Percentiles rank a stretch among this genome's conserved stretches.
phyloP scores from a whole-genome alignment of 2,113 vertebrate genomes.

The Pluvialis apricaria region DNA sequence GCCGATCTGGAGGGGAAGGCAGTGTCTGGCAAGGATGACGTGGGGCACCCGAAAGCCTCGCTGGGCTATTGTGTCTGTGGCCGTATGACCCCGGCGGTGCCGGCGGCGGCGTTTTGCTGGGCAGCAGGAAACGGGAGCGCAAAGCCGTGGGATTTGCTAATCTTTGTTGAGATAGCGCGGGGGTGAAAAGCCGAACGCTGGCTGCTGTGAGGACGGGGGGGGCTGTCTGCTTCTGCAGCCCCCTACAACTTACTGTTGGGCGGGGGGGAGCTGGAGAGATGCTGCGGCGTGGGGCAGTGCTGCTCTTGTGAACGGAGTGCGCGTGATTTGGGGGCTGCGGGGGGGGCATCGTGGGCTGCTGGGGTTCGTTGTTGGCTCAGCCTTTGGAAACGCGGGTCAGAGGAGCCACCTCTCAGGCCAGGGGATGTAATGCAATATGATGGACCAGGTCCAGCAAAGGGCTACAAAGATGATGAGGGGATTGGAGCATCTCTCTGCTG shows the following conservation, averaged over 20 bases:
- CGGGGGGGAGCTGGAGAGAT: neutral
- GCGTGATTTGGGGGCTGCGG: neutral
- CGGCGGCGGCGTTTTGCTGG: fast-evolving
- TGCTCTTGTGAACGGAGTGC: neutral
- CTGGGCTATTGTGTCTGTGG: neutral
- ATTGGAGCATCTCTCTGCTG: too few species aligned
- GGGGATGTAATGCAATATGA: neutral
- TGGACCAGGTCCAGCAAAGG: neutral
- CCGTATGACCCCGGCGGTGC: neutral
- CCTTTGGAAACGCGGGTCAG: neutral
- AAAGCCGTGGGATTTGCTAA: neutral
- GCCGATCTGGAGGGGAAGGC: neutral
- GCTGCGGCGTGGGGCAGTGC: fast-evolving
- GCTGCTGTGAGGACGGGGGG: neutral
- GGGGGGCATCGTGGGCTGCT: neutral
- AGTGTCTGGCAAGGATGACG: neutral
- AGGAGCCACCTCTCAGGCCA: neutral
- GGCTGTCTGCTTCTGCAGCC: neutral
- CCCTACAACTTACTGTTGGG: fast-evolving
- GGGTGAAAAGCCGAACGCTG: neutral
- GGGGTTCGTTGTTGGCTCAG: neutral
- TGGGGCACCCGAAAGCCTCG: neutral
- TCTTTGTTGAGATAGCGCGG: neutral
- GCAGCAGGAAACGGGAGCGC: neutral
- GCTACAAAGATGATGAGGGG: too few species aligned